Evolutionary conservation across 2,797 vertebrate species (phyloP).

Genomic region (Diplodus puntazzo): DNA sequence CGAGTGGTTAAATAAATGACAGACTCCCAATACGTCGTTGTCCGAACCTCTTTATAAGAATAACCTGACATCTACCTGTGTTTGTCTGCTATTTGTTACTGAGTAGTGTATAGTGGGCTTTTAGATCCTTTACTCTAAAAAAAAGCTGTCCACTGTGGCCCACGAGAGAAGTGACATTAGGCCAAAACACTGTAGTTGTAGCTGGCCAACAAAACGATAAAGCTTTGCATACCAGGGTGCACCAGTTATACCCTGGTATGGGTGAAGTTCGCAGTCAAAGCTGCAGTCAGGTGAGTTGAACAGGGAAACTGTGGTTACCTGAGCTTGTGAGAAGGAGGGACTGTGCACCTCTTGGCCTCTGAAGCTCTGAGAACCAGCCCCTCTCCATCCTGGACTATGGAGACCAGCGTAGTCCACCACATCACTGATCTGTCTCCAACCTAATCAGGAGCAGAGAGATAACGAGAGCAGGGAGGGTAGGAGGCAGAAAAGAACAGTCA

Average conservation of each 20-base stretch:
- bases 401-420: conserved; percentile 67
- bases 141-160: neutral
- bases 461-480: conserved; percentile 1
- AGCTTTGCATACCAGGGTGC: neutral
- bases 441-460: conserved; percentile 58
- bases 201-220: neutral
- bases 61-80: neutral
- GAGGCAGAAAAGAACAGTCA: conserved; percentile 22
- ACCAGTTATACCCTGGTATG: neutral
- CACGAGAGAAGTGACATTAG: too few species aligned
- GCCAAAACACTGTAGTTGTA: neutral
- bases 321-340: conserved; percentile 64
- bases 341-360: conserved; percentile 58
- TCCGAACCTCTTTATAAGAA: too few species aligned
- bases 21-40: too few species aligned
- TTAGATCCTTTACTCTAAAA: neutral
- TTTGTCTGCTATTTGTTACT: neutral
- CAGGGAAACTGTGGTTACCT: conserved; percentile 79
- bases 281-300: neutral
- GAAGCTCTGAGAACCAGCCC: conserved; percentile 65
- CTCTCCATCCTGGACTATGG: conserved; percentile 78
- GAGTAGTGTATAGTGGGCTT: neutral
- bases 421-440: conserved; percentile 84
- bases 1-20: too few species aligned
- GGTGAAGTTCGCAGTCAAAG: neutral